Evolutionary conservation across 2,888 invertebrate species (phyloP).

Genomic region (Chloromyia formosa): DNA sequence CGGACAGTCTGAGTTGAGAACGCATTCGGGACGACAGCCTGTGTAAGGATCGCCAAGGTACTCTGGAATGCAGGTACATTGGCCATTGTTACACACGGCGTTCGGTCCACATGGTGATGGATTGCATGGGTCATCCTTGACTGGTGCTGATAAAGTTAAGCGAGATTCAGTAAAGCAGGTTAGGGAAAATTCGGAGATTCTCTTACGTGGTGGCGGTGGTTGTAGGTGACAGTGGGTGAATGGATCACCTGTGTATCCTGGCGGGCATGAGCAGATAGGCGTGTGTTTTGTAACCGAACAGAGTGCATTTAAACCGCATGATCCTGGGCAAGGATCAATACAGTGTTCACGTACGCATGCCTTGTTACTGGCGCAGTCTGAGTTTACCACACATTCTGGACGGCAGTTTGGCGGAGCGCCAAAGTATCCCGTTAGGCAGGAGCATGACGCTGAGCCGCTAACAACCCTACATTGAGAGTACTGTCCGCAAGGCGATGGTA

Average conservation of each 20-base stretch:
- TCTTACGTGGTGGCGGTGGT: conserved; percentile 55
- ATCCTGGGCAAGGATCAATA: conserved; percentile 79
- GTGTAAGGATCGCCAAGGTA: conserved; percentile 77
- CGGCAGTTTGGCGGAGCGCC: conserved; percentile 81
- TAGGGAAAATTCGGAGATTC: conserved; percentile 35
- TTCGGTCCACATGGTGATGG: conserved; percentile 76
- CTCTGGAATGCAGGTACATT: conserved; percentile 73
- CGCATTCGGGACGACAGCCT: conserved; percentile 77
- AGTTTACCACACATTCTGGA: conserved; percentile 77
- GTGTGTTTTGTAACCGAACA: conserved; percentile 81
- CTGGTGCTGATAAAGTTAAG: conserved; percentile 50
- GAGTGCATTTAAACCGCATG: conserved; percentile 77
- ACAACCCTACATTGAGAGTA: conserved; percentile 71
- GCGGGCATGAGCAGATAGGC: conserved; percentile 72
- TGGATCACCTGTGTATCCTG: conserved; percentile 69
- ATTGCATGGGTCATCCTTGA: conserved; percentile 67
- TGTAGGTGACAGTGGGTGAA: conserved; percentile 67
- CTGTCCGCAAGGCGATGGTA: conserved; percentile 71
- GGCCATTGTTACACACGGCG: conserved; percentile 68
- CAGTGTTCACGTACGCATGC: conserved; percentile 83
- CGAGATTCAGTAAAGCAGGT: background rate
- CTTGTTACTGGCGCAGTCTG: conserved; percentile 76
- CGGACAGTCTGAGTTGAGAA: conserved; percentile 75
- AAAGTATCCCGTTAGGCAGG: conserved; percentile 72
- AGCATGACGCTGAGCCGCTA: conserved; percentile 72